A percentile compares a stretch with the other conserved stretches of the same genome.
These are phyloP conservation scores for Pantherophis alleghaniensis DNA, from an alignment of 2,797 vertebrate species.

Conservation along the genomic window DNA sequence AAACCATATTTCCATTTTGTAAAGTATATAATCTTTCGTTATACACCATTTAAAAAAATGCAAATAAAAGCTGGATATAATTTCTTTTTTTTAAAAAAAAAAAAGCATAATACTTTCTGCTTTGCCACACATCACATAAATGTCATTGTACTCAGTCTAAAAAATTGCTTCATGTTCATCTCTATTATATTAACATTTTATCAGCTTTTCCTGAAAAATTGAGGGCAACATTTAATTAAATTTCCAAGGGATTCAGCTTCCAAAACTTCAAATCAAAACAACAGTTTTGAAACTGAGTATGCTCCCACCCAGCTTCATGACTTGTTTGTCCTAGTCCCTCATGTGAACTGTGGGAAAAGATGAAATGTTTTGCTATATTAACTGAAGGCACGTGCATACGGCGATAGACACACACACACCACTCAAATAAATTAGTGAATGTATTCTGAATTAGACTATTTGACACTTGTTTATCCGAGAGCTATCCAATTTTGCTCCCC, in stretches of 20 bases:
- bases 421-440: conserved; percentile 83
- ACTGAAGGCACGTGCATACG: conserved; percentile 66
- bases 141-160: neutral
- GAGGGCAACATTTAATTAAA: conserved; percentile 66
- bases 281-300: conserved; percentile 56
- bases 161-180: conserved; percentile 13
- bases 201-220: neutral
- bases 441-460: conserved; percentile 64
- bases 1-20: neutral
- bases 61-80: conserved; percentile 17
- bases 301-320: conserved; percentile 42
- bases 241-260: conserved; percentile 61
- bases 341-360: conserved; percentile 82
- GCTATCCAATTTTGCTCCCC: conserved; percentile 70
- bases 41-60: conserved; percentile 15
- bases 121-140: neutral
- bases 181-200: conserved; percentile 31
- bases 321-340: conserved; percentile 70
- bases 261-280: conserved; percentile 69
- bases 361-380: conserved; percentile 82
- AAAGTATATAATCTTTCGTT: conserved; percentile 3
- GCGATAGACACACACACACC: conserved; percentile 52
- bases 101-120: conserved; percentile 8
- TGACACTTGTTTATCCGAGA: conserved; percentile 70
- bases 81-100: neutral